Evolutionary conservation across 2,113 vertebrate species (phyloP).

Genomic region (Labeo rohita): DNA sequence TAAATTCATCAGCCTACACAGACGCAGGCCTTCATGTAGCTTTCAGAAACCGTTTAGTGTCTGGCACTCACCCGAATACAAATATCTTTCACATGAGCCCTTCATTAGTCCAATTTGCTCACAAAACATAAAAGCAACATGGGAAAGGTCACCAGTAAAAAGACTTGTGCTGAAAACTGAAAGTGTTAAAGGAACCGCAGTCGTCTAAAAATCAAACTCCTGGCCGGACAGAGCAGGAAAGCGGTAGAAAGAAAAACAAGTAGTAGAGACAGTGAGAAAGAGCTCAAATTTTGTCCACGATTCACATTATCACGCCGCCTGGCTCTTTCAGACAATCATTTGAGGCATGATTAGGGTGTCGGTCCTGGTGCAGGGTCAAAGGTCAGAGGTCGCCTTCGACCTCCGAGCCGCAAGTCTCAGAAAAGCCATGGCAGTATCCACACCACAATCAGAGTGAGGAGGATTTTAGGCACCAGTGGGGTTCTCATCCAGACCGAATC

Average conservation of each 20-base stretch:
- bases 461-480: slow-evolving; percentile 46
- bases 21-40: neutral
- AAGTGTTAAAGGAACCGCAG: slow-evolving; percentile 15
- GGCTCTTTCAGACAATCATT: slow-evolving; percentile 26
- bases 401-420: slow-evolving; percentile 4
- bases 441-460: slow-evolving; percentile 24
- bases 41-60: neutral
- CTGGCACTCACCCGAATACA: neutral
- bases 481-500: slow-evolving; percentile 38
- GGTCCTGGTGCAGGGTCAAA: slow-evolving; percentile 25
- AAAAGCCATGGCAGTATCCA: slow-evolving; percentile 50
- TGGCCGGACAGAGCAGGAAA: neutral
- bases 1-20: slow-evolving; percentile 10
- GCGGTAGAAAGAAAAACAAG: slow-evolving; percentile 15
- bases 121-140: slow-evolving; percentile 22
- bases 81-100: slow-evolving; percentile 7
- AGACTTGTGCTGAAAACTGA: slow-evolving; percentile 31
- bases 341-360: slow-evolving; percentile 34
- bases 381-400: slow-evolving; percentile 13
- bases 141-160: slow-evolving; percentile 5
- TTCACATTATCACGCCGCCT: slow-evolving; percentile 44
- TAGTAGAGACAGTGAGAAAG: slow-evolving; percentile 39
- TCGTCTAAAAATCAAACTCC: slow-evolving; percentile 40
- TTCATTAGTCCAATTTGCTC: slow-evolving; percentile 17
- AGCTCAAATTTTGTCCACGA: slow-evolving; percentile 26